Evolutionary conservation across 2,797 vertebrate species (phyloP).

Genomic region (Pangasius macronema): DNA sequence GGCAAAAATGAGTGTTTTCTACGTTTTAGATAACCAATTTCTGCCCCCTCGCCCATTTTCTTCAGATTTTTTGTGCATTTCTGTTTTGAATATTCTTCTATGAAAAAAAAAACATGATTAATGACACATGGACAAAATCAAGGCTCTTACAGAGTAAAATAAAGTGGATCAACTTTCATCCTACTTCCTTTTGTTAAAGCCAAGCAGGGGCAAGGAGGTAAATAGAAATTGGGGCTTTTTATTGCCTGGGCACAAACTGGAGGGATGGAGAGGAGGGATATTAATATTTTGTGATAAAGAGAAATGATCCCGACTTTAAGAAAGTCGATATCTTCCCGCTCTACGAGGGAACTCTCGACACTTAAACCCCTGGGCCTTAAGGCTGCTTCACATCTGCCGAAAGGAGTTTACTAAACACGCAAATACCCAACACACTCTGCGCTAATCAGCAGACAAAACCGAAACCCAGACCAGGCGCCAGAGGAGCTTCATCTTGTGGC

Average conservation of each 20-base stretch:
- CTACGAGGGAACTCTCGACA: slow-evolving; percentile 80
- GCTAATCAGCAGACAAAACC: slow-evolving; percentile 77
- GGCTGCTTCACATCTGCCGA: slow-evolving; percentile 80
- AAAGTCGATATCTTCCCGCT: slow-evolving; percentile 82
- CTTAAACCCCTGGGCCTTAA: slow-evolving; percentile 85
- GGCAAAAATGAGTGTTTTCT: slow-evolving; percentile 71
- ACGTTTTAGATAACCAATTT: slow-evolving; percentile 61
- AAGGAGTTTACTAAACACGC: slow-evolving; percentile 77
- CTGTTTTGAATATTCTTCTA: slow-evolving; percentile 37
- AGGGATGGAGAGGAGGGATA: slow-evolving; percentile 53
- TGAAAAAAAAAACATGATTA: slow-evolving; percentile 40
- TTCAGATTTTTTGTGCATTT: slow-evolving; percentile 42
- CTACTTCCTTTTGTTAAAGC: slow-evolving; percentile 73
- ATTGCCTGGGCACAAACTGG: slow-evolving; percentile 38
- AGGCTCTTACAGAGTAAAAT: slow-evolving; percentile 64
- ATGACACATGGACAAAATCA: slow-evolving; percentile 68
- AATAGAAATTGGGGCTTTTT: slow-evolving; percentile 68
- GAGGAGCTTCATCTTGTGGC: slow-evolving; percentile 75
- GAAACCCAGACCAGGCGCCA: slow-evolving; percentile 77
- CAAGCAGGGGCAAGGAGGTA: slow-evolving; percentile 61
- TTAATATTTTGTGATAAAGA: slow-evolving; percentile 82
- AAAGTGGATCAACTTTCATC: slow-evolving; percentile 70
- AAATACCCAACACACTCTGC: slow-evolving; percentile 71
- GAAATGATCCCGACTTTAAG: slow-evolving; percentile 80
- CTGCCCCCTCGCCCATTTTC: slow-evolving; percentile 7